Evolutionary conservation across 2,113 vertebrate genomes (phyloP).

Genomic region (Bettongia penicillata): DNA sequence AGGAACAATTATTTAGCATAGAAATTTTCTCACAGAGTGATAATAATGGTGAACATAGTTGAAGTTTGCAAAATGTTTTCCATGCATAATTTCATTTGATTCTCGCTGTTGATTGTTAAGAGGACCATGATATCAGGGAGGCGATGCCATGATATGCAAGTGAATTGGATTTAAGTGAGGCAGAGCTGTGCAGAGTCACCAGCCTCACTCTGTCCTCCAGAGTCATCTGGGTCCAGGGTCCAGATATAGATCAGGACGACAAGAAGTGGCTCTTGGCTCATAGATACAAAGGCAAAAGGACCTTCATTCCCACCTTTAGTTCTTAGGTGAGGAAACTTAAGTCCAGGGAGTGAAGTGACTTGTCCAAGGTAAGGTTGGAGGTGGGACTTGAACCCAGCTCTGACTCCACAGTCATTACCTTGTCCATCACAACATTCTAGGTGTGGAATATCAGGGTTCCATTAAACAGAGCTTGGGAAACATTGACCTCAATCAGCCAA

Average conservation of each 20-base stretch:
- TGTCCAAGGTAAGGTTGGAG: background rate
- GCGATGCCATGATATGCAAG: too few relatives aligned
- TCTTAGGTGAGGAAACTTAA: background rate
- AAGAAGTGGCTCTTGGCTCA: background rate
- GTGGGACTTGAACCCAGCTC: background rate
- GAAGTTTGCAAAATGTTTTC: background rate
- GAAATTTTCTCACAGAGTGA: background rate
- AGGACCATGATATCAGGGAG: too few relatives aligned
- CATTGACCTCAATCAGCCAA: background rate
- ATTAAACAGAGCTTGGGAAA: background rate
- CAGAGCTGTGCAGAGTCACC: too few relatives aligned
- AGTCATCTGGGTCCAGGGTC: too few relatives aligned
- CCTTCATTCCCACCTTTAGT: background rate
- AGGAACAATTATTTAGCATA: background rate
- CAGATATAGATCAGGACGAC: too few relatives aligned
- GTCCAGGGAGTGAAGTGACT: background rate
- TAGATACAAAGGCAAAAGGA: background rate
- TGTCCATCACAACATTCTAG: background rate
- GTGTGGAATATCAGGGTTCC: background rate
- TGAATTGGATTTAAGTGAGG: too few relatives aligned
- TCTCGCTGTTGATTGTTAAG: background rate
- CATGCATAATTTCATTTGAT: background rate
- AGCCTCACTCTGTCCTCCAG: too few relatives aligned
- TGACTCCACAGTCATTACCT: background rate
- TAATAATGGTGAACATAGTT: background rate